phyloP scores from a whole-genome alignment of 2,888 invertebrate species.

The Drosophila imparisetae region DNA sequence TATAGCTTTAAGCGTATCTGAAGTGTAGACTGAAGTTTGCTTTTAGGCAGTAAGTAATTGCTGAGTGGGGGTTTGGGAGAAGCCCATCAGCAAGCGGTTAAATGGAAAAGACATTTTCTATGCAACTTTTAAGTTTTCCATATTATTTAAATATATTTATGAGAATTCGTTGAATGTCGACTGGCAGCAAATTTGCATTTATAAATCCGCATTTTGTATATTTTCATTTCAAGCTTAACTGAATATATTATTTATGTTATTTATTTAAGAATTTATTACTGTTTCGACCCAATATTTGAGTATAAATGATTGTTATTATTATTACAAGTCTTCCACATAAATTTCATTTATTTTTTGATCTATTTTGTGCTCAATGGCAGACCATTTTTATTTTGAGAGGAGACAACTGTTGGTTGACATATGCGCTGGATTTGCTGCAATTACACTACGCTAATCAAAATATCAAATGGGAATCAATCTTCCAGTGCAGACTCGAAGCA shows the following conservation, averaged over 20 bases:
- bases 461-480: conserved; percentile 54
- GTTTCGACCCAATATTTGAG: neutral
- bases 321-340: neutral
- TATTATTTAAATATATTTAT: neutral
- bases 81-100: neutral
- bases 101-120: neutral
- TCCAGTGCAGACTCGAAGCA: conserved; percentile 5
- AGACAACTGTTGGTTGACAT: conserved; percentile 37
- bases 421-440: conserved; percentile 32
- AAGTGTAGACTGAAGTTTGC: neutral
- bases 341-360: conserved; percentile 32
- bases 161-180: neutral
- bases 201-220: neutral
- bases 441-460: conserved; percentile 65
- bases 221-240: neutral
- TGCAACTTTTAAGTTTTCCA: neutral
- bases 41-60: neutral
- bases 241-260: neutral
- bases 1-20: neutral
- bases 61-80: neutral
- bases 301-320: neutral
- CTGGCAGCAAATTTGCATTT: neutral
- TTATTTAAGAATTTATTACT: neutral
- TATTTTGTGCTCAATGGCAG: conserved; percentile 14
- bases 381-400: conserved; percentile 18